Conservation (phyloP, 2,888 invertebrate genomes). For the Cryptocheilus praepositus region DNA sequence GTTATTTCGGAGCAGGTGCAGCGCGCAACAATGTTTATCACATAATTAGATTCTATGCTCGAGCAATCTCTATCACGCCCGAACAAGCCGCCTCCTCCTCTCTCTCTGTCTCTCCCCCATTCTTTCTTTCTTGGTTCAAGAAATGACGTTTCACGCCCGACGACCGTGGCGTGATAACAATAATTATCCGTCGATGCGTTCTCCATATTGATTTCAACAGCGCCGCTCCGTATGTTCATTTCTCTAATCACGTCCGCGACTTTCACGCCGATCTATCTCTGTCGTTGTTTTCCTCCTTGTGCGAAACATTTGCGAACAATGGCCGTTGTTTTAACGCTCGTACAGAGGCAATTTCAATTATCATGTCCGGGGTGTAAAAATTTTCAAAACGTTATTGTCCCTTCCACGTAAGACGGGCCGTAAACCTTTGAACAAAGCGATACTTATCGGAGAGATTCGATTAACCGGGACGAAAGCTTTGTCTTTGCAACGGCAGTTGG, state of each 20-base stretch:
- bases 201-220: conserved; percentile 49
- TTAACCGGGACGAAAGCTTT: conserved; percentile 7
- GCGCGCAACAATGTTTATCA: conserved; percentile 55
- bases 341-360: no score
- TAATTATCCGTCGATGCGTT: conserved; percentile 39
- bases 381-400: no score
- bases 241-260: neutral
- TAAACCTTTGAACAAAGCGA: conserved; percentile 2
- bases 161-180: conserved; percentile 38
- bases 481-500: conserved; percentile 1
- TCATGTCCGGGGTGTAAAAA: no score
- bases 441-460: conserved; percentile 3
- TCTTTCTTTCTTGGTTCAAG: neutral
- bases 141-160: conserved; percentile 42
- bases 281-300: no score
- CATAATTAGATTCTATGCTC: conserved; percentile 56
- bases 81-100: neutral
- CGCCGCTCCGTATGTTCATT: conserved; percentile 13
- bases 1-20: conserved; percentile 59
- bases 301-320: no score
- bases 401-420: neutral
- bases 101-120: no score
- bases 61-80: conserved; percentile 37
- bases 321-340: no score
- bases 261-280: no score